A percentile compares a stretch with the other conserved stretches of the same genome.
Conservation (phyloP, 2,888 invertebrate genomes). For the Agrilus cyanescens region DNA sequence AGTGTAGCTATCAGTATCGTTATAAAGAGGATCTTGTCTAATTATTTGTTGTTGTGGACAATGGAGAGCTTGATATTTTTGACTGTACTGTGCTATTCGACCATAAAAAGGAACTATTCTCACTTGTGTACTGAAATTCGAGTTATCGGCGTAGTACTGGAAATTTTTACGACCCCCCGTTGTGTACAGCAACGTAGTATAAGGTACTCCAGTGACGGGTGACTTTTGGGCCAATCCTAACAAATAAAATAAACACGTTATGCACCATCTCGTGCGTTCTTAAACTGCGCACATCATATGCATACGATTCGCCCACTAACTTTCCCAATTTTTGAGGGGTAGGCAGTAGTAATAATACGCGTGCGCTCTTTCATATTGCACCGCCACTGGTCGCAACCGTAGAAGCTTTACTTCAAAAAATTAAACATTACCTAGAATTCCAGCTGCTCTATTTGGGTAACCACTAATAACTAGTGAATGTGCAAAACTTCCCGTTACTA, state of each 20-base stretch:
- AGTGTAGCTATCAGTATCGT: conserved; percentile 50
- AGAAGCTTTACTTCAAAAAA: too few species aligned
- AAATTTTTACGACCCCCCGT: conserved; percentile 62
- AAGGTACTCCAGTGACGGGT: conserved; percentile 49
- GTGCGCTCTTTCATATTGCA: too few species aligned
- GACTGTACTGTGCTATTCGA: too few species aligned
- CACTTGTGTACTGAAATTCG: conserved; percentile 25
- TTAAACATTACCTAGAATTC: conserved; percentile 64
- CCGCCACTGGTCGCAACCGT: too few species aligned
- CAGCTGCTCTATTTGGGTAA: conserved; percentile 54
- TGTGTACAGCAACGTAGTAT: conserved; percentile 67
- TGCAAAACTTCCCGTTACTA: conserved; percentile 78
- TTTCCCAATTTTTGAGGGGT: too few species aligned
- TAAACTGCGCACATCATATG: too few species aligned
- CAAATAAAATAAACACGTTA: background rate
- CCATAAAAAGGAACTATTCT: too few species aligned
- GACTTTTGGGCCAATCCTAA: conserved; percentile 53
- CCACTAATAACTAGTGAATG: conserved; percentile 71
- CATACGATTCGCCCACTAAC: too few species aligned
- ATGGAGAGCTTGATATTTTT: too few species aligned
- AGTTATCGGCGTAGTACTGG: conserved; percentile 35
- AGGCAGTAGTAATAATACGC: too few species aligned
- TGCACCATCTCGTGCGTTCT: too few species aligned
- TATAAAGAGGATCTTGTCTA: conserved; percentile 47
- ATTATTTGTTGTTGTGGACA: too few species aligned